Base-by-base conservation (phyloP, 2,888 invertebrate genomes). In the Orthonevra nobilis region DNA sequence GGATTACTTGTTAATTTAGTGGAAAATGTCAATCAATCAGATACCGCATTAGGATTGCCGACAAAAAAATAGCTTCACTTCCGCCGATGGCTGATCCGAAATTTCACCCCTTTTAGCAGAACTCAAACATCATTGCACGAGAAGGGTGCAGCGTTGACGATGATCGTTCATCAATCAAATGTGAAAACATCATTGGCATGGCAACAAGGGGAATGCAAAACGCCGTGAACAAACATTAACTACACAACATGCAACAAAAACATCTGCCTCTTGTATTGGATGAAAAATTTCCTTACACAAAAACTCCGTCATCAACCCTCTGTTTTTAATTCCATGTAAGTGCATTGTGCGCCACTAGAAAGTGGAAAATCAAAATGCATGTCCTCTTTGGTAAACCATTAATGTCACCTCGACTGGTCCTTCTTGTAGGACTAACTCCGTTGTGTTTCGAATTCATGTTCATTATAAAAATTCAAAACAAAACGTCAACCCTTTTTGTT, bases 151-250 rank as follows among this genome's bases (percentile, higher is more conserved):
- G 26, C 64, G 60, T 52, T 48, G 64, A 77, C 72, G 60, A 58
- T 48, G 64, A 77, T 77, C 77, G 34, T 64, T 60, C 60, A 77
- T 77, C 72, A 77, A 77, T 77, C 77, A 66, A 60, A 58, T 38
- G 9, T 17, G 32, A 44, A 58, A 54, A 50, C 48, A 64, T 26
- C 70, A 66, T 60, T 66, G 64, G 42, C 63, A 63, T 48, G 63
- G 75, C 69, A 75, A 75, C 75, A 75, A 58, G 5, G 19, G 2
- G 2, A 36, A 44, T 48, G 23, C 23, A 42, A 48, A 70, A n/a
- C n/a, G n/a, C n/a, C n/a, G n/a, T n/a, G n/a, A n/a, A n/a, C n/a
- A n/a, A n/a, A n/a, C n/a, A n/a, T n/a, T n/a, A n/a, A n/a, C n/a
- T n/a, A n/a, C n/a, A n/a, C n/a, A n/a, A n/a, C n/a, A 56, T 56